A percentile compares a stretch with the other conserved stretches of the same genome.
Conservation (phyloP, 2,113 vertebrate species). For the Syrrhaptes paradoxus region DNA sequence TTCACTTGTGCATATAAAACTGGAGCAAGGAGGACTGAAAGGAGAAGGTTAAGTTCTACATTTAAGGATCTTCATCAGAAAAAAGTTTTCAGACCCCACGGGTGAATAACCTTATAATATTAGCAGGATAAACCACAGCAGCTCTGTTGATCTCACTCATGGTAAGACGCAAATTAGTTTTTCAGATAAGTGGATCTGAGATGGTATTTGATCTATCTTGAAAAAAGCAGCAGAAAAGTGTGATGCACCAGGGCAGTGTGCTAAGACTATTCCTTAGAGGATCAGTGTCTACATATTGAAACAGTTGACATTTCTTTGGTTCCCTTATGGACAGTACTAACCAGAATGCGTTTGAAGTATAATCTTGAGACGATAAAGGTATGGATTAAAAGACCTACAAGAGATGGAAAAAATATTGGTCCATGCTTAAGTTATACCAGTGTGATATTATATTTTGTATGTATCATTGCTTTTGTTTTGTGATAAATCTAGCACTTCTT, state of each 20-base stretch:
- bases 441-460: neutral
- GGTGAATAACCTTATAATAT: neutral
- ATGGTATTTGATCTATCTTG: neutral
- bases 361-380: neutral
- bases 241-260: accelerated
- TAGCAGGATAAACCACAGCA: neutral
- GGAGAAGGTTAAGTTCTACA: neutral
- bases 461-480: neutral
- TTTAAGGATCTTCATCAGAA: neutral
- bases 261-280: neutral
- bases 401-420: neutral
- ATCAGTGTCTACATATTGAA: neutral
- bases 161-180: neutral
- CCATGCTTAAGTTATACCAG: neutral
- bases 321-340: neutral
- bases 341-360: neutral
- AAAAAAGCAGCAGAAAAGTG: neutral
- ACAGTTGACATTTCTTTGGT: neutral
- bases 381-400: neutral
- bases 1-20: neutral
- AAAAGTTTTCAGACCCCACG: neutral
- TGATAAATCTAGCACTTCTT: neutral
- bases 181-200: neutral
- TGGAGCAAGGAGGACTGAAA: neutral
- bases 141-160: neutral